phyloP scores from a whole-genome alignment of 1,140 invertebrate genomes.

The Aporrectodea caliginosa region DNA sequence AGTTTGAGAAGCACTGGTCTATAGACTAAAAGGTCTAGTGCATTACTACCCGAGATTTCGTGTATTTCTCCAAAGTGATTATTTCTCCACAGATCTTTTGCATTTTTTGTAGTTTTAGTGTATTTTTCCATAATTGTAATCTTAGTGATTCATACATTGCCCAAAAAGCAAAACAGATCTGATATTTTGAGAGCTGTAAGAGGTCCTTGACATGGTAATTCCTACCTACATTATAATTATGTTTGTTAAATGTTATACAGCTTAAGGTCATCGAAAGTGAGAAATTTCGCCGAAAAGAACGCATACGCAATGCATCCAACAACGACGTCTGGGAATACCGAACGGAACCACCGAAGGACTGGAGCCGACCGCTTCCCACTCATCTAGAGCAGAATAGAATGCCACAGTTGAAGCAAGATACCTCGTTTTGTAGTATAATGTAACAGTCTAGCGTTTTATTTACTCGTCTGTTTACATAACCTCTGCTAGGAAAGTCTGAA shows the following conservation, averaged over 20 bases:
- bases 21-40: no score
- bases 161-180: no score
- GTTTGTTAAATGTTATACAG: background rate
- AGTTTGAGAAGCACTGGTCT: no score
- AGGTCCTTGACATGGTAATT: no score
- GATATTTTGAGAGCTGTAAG: background rate
- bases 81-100: background rate
- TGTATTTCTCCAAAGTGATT: no score
- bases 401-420: background rate
- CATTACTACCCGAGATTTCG: no score
- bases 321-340: background rate
- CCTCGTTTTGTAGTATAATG: no score
- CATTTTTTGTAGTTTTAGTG: background rate
- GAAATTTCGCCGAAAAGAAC: background rate
- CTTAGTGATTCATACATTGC: background rate
- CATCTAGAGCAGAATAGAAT: background rate
- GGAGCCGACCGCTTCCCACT: background rate
- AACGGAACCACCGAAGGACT: background rate
- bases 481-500: no score
- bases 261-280: background rate
- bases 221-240: no score
- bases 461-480: no score
- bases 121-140: background rate
- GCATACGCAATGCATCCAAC: background rate
- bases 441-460: no score